Evolutionary conservation across 2,797 vertebrate genomes (phyloP).

Genomic region (Miichthys miiuy): DNA sequence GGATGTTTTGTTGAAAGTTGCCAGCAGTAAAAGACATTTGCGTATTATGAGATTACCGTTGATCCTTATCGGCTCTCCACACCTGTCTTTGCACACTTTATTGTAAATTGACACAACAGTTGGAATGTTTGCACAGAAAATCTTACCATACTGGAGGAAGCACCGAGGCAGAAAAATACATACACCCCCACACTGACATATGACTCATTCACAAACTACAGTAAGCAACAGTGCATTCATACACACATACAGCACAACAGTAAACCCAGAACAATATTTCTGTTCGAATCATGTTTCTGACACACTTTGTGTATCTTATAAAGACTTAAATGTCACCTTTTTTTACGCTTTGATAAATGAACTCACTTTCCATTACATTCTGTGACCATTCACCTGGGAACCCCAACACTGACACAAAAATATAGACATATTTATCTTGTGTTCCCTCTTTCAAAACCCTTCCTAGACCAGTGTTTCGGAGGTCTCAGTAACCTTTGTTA

Average conservation of each 20-base stretch:
- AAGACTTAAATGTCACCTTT: slow-evolving; percentile 29
- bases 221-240: not conserved
- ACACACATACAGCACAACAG: not conserved
- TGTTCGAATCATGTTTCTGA: not conserved
- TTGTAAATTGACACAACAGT: not conserved
- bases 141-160: not conserved
- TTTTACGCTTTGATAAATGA: slow-evolving; percentile 5
- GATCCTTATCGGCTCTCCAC: slow-evolving; percentile 1
- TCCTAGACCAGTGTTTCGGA: slow-evolving; percentile 5
- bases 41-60: slow-evolving; percentile 10
- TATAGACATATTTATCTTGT: slow-evolving; percentile 29
- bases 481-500: slow-evolving; percentile 35
- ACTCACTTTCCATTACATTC: slow-evolving; percentile 17
- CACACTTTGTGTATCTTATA: slow-evolving; percentile 8
- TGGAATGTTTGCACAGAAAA: not conserved
- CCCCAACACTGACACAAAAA: not conserved
- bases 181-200: not conserved
- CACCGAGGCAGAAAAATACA: not conserved
- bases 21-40: not conserved
- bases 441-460: slow-evolving; percentile 7
- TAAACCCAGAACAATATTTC: not conserved
- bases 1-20: slow-evolving; percentile 13
- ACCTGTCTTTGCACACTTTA: slow-evolving; percentile 3
- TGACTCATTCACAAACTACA: slow-evolving; percentile 35
- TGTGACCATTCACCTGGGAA: slow-evolving; percentile 11